Base-by-base conservation (phyloP, 1,140 invertebrate genomes). In the Tenebrio molitor region DNA sequence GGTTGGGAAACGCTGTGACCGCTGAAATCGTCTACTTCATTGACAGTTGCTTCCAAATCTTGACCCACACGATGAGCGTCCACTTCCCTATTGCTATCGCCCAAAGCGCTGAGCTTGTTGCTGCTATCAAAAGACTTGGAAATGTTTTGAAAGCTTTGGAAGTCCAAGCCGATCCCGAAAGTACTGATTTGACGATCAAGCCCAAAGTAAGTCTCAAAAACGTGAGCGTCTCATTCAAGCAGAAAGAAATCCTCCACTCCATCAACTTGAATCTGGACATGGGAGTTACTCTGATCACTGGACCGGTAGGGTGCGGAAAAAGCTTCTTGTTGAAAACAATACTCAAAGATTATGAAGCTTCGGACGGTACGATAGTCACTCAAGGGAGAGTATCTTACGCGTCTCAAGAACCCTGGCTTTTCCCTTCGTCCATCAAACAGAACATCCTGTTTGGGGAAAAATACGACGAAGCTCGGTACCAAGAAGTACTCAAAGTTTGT, bases 301-400 rank as follows among this genome's bases (percentile, higher is more conserved):
- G 94, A 19, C 87, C 90, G 53, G 91, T 96, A 14, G 93, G 94
- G 15, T 85, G 91, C 3, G 93, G 94, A 7, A 96, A 96, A 86
- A 90, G 88, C 10, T 92, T 91, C 0, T 76, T 94, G 0, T 80
- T 94, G 0, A 86, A 93, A 76, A 84, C 87, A 0, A 85, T 95
- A 58, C 82, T 95, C 0, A 84, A 88, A 12, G 94, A 96, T 80
- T 79, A 94, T 33, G 88, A 89, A 16, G 74, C 90, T 0, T 81
- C 77, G 0, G 77, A 82, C 0, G 94, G 94, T 1, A 83, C 74
- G 1, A 34, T 94, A 0, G 81, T 84, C 8, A 81, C 93, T 0
- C 83, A 85, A 50, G 93, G 94, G 10, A 87, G 83, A 39, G 81
- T 95, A 0, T 89, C 91, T 5, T 96, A 94, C 81, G 89, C 91